phyloP scores from a whole-genome alignment of 1,140 invertebrate species.

The Drosophila biarmipes region DNA sequence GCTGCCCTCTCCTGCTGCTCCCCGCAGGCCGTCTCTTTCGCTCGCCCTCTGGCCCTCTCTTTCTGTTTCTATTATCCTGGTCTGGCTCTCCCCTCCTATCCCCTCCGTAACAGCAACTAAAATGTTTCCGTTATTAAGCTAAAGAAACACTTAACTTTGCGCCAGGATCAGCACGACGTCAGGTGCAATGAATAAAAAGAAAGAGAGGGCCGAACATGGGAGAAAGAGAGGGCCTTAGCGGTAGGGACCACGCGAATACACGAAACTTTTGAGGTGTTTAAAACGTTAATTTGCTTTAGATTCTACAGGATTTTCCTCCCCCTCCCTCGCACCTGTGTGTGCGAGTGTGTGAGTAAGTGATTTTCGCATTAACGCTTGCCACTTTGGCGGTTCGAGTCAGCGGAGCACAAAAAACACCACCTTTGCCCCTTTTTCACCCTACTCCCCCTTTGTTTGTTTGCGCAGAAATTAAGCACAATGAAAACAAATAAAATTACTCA shows the following conservation, averaged over 20 bases:
- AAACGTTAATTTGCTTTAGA: constrained; percentile 69
- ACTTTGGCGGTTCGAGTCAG: constrained; percentile 46
- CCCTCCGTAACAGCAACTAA: constrained; percentile 61
- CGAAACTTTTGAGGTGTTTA: constrained; percentile 46
- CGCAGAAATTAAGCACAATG: constrained; percentile 12
- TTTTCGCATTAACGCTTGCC: constrained; percentile 64
- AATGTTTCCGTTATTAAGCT: constrained; percentile 82
- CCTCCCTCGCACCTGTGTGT: background rate
- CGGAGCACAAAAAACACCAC: constrained; percentile 25
- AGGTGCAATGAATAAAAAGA: constrained; percentile 40
- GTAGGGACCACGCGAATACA: constrained; percentile 13
- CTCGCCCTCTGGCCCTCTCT: background rate
- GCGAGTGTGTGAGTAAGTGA: constrained; percentile 33
- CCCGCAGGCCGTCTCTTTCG: background rate
- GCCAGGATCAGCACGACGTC: constrained; percentile 59
- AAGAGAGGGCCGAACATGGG: background rate
- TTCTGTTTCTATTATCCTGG: background rate
- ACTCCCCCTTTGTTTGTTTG: constrained; percentile 21
- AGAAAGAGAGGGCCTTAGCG: background rate
- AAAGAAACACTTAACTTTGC: constrained; percentile 83
- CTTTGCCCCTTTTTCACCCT: background rate
- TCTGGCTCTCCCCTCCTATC: background rate
- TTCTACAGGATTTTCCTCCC: constrained; percentile 18
- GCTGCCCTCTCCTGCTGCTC: background rate
- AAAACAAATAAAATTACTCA: constrained; percentile 32